phyloP scores from a whole-genome alignment of 2,113 vertebrate species.

The Myotis lucifugus region DNA sequence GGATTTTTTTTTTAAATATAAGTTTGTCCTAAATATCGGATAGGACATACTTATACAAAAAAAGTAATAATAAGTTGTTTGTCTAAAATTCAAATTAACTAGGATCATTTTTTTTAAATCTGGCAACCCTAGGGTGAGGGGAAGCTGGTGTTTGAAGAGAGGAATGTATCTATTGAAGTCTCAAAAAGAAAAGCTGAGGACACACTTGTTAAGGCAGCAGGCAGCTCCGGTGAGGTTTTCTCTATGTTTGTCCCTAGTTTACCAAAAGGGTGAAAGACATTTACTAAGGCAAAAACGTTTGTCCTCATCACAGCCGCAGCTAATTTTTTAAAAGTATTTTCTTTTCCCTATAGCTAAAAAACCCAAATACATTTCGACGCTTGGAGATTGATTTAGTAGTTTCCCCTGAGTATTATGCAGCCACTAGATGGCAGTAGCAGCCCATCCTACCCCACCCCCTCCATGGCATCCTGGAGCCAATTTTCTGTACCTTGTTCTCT shows the following conservation, averaged over 20 bases:
- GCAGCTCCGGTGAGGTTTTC: neutral
- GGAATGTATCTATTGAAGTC: neutral
- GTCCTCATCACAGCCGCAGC: neutral
- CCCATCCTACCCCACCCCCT: neutral
- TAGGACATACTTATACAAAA: neutral
- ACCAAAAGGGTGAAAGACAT: neutral
- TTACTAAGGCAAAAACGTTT: neutral
- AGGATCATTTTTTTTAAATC: neutral
- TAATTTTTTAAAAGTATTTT: neutral
- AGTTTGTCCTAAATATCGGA: neutral
- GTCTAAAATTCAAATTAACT: neutral
- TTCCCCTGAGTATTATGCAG: neutral
- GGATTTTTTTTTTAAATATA: neutral
- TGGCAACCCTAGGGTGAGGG: neutral
- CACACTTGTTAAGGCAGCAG: neutral
- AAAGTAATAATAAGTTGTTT: neutral
- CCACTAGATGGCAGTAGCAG: constrained; percentile 84
- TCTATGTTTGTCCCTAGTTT: neutral
- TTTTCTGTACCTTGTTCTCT: constrained; percentile 27
- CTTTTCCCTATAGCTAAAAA: neutral
- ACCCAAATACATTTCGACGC: rapidly evolving
- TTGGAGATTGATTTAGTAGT: neutral
- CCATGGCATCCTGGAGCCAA: neutral
- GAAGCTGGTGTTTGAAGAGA: neutral
- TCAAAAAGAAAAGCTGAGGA: neutral